A percentile compares a stretch with the other conserved stretches of the same genome.
Conservation (phyloP, 2,113 vertebrate species). For the Accipiter virgatus region DNA sequence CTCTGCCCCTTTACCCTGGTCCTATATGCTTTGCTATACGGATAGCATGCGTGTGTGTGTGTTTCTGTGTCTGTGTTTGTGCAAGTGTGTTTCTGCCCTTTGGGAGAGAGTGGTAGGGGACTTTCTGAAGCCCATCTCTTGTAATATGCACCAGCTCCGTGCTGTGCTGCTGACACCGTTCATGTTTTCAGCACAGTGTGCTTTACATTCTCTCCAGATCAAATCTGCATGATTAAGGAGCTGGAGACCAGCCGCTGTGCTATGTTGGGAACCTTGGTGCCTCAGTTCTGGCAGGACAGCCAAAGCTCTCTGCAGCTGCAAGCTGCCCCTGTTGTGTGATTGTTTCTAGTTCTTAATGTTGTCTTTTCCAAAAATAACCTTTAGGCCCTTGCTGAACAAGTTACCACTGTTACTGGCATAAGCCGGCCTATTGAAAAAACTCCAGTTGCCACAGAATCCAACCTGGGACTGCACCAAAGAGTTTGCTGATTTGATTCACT, state of each 20-base stretch:
- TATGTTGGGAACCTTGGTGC: not conserved
- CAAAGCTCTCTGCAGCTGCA: not conserved
- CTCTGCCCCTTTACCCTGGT: not conserved
- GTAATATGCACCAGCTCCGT: not conserved
- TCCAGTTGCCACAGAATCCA: not conserved
- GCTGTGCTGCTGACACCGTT: not conserved
- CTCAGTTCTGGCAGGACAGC: not conserved
- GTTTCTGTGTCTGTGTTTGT: not conserved
- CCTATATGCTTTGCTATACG: fast-evolving
- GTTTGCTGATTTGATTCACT: not conserved
- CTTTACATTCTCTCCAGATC: not conserved
- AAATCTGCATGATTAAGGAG: not conserved
- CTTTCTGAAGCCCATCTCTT: not conserved
- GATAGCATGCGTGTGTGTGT: not conserved
- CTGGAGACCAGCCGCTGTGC: not conserved
- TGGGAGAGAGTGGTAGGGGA: not conserved
- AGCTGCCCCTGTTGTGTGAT: not conserved
- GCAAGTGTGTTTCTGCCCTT: not conserved
- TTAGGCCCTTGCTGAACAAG: not conserved
- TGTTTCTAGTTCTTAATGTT: not conserved
- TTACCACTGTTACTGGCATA: not conserved
- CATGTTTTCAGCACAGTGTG: not conserved
- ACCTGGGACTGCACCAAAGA: not conserved
- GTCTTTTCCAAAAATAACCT: not conserved
- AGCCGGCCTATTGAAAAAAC: not conserved